phyloP scores from a whole-genome alignment of 92 coral and sea anemone species.

The Bergia sp. region DNA sequence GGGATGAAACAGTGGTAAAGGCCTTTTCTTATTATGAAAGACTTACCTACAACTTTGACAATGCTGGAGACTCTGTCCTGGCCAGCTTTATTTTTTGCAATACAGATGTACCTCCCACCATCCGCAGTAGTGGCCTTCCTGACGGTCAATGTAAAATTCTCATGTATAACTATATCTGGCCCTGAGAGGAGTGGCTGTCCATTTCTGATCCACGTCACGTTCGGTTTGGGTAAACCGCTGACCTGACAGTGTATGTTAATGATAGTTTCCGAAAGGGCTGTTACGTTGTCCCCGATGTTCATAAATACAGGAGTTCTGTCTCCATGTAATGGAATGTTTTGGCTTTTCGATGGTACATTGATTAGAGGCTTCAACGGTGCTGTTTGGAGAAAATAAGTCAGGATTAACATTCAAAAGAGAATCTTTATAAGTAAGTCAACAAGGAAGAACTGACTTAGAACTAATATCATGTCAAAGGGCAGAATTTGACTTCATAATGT shows the following conservation, averaged over 20 bases:
- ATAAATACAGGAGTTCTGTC: slow-evolving; percentile 33
- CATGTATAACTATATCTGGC: slow-evolving; percentile 41
- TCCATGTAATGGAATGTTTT: slow-evolving; percentile 47
- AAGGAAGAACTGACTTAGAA: no score
- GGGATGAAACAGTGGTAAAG: no score
- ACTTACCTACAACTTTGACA: slow-evolving; percentile 64
- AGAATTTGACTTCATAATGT: no score
- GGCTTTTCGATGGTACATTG: slow-evolving; percentile 34
- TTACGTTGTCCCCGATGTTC: slow-evolving; percentile 64
- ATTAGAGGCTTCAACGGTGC: slow-evolving; percentile 66
- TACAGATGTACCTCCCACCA: slow-evolving; percentile 70
- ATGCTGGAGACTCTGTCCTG: slow-evolving; percentile 53
- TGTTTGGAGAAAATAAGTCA: background rate
- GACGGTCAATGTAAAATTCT: slow-evolving; percentile 68
- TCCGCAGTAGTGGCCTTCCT: slow-evolving; percentile 52
- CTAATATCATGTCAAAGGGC: no score
- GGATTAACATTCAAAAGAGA: background rate
- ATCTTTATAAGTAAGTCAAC: no score
- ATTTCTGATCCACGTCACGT: slow-evolving; percentile 70
- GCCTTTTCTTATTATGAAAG: background rate
- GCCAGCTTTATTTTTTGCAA: slow-evolving; percentile 67
- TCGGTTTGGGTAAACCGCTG: slow-evolving; percentile 73
- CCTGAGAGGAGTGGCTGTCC: slow-evolving; percentile 52
- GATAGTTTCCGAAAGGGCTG: slow-evolving; percentile 55
- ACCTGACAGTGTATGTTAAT: slow-evolving; percentile 67